phyloP scores from a whole-genome alignment of 2,888 invertebrate species.

The Physocephala rufipes region DNA sequence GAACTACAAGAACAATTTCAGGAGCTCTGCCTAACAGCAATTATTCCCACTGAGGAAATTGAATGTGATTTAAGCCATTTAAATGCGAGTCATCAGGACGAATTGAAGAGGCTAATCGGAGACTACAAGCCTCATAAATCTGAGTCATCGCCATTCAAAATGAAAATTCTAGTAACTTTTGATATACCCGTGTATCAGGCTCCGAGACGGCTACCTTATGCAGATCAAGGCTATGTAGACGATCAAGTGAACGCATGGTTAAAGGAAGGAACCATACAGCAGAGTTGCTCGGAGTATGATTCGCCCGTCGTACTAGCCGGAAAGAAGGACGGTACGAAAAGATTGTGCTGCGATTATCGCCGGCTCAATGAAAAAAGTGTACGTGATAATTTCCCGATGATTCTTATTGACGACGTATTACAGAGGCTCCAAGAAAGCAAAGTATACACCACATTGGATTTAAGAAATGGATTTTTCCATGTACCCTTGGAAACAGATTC shows the following conservation, averaged over 20 bases:
- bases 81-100: background rate
- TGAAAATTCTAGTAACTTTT: background rate
- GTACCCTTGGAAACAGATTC: slow-evolving; percentile 36
- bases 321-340: slow-evolving; percentile 38
- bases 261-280: slow-evolving; percentile 53
- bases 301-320: slow-evolving; percentile 42
- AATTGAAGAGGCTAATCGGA: slow-evolving; percentile 3
- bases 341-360: slow-evolving; percentile 37
- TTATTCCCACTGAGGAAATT: background rate
- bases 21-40: slow-evolving; percentile 25
- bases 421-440: slow-evolving; percentile 34
- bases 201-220: slow-evolving; percentile 34
- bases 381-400: slow-evolving; percentile 40
- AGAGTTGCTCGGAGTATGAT: slow-evolving; percentile 54
- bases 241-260: slow-evolving; percentile 52
- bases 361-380: slow-evolving; percentile 36
- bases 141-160: background rate
- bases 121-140: background rate
- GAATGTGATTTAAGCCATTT: slow-evolving; percentile 25
- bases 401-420: slow-evolving; percentile 35
- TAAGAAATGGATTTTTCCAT: slow-evolving; percentile 41
- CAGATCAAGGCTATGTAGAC: slow-evolving; percentile 45
- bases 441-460: slow-evolving; percentile 36
- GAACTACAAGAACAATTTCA: slow-evolving; percentile 31
- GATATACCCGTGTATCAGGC: slow-evolving; percentile 36